Evolutionary conservation across 2,797 vertebrate species (phyloP).

Genomic region (Hoplostethus atlanticus): DNA sequence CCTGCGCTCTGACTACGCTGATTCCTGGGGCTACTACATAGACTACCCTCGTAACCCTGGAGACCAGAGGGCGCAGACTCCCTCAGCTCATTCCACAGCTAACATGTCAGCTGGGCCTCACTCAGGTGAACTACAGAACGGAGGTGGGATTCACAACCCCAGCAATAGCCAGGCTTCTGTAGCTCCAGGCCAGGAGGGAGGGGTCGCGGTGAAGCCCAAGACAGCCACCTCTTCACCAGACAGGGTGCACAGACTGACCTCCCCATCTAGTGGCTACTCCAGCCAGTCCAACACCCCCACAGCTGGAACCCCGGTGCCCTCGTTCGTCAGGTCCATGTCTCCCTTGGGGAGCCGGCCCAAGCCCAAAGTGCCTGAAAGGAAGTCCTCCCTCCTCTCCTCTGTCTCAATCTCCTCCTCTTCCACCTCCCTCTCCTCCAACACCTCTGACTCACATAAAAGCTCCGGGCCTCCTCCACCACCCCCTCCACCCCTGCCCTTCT

Average conservation of each 20-base stretch:
- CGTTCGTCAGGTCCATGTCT: constrained; percentile 87
- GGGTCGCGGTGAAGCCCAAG: constrained; percentile 83
- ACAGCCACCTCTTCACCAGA: constrained; percentile 88
- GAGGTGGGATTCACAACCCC: constrained; percentile 69
- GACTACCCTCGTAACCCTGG: constrained; percentile 86
- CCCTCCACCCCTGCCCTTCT: constrained; percentile 46
- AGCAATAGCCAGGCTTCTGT: constrained; percentile 69
- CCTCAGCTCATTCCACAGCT: constrained; percentile 54
- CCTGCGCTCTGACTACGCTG: constrained; percentile 93
- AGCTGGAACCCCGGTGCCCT: constrained; percentile 94
- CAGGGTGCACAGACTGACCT: constrained; percentile 93
- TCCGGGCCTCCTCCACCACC: constrained; percentile 71
- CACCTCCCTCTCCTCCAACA: constrained; percentile 96
- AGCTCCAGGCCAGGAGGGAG: constrained; percentile 71
- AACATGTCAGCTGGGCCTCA: constrained; percentile 51
- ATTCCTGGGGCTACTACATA: constrained; percentile 94
- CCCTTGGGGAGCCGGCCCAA: constrained; percentile 89
- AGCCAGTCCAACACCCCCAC: constrained; percentile 99
- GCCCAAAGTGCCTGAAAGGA: constrained; percentile 96
- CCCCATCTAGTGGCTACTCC: constrained; percentile 97
- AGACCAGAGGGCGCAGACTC: constrained; percentile 82
- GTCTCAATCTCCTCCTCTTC: constrained; percentile 95
- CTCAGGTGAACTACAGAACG: constrained; percentile 75
- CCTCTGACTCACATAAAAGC: constrained; percentile 89
- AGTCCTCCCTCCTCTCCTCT: constrained; percentile 96